phyloP scores from a whole-genome alignment of 1,140 invertebrate genomes.

The Halotydeus destructor region DNA sequence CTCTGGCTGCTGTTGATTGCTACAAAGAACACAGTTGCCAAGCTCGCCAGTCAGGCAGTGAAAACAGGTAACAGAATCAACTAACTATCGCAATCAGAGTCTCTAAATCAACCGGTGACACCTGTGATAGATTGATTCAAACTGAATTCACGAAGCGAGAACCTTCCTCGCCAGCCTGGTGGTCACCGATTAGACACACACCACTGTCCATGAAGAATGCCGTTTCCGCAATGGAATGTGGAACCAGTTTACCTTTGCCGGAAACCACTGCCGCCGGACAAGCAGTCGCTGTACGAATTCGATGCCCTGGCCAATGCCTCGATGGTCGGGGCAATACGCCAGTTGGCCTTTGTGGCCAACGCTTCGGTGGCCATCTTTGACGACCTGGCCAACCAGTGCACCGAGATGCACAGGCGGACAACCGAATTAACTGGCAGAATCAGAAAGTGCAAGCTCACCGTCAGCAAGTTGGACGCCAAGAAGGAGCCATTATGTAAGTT shows the following conservation, averaged over 20 bases:
- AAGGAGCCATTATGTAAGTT: slow-evolving; percentile 13
- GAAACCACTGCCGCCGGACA: slow-evolving; percentile 15
- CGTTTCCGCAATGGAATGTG: slow-evolving; percentile 15
- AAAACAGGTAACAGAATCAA: no score
- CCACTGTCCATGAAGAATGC: slow-evolving; percentile 10
- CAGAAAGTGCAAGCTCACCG: slow-evolving; percentile 2
- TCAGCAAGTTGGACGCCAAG: slow-evolving; percentile 11
- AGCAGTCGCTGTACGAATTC: slow-evolving; percentile 12
- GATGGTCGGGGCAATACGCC: slow-evolving; percentile 5
- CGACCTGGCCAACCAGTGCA: slow-evolving; percentile 6
- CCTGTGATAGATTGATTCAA: no score
- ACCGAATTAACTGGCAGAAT: slow-evolving; percentile 7
- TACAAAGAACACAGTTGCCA: no score
- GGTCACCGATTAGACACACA: not conserved
- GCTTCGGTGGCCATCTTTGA: slow-evolving; percentile 9
- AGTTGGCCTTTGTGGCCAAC: slow-evolving; percentile 3
- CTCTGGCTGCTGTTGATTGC: no score
- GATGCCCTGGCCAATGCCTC: slow-evolving; percentile 4
- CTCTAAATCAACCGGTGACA: no score
- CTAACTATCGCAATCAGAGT: no score
- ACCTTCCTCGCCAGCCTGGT: not conserved
- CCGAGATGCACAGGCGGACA: slow-evolving; percentile 6
- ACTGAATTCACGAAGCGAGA: no score
- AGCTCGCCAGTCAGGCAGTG: no score
- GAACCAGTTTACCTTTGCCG: slow-evolving; percentile 16